Conservation (phyloP, 1,140 invertebrate genomes). For the Antheraea mylitta region DNA sequence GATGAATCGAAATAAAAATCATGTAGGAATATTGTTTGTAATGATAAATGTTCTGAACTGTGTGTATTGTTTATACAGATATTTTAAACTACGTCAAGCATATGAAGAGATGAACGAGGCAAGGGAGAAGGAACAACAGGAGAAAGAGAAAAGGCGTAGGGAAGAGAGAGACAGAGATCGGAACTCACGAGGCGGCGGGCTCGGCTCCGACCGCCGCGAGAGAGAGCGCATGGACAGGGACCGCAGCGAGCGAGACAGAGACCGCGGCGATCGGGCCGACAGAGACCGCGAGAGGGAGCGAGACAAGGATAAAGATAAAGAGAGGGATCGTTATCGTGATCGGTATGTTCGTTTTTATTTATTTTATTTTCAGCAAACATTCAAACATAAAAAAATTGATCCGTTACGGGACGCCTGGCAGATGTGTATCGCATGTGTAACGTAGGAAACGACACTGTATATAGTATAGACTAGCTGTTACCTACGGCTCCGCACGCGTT, state of each 20-base stretch:
- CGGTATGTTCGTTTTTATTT: neutral
- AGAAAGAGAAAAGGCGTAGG: slow-evolving; percentile 82
- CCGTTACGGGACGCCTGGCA: too few relatives aligned
- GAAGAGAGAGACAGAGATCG: slow-evolving; percentile 80
- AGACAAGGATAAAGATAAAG: slow-evolving; percentile 62
- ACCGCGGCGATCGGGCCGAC: slow-evolving; percentile 47
- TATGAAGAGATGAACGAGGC: slow-evolving; percentile 82
- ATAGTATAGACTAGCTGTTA: too few relatives aligned
- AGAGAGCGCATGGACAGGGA: slow-evolving; percentile 65
- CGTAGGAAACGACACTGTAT: too few relatives aligned
- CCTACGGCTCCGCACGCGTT: too few relatives aligned
- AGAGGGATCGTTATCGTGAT: slow-evolving; percentile 28
- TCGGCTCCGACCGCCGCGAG: slow-evolving; percentile 64
- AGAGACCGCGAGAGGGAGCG: slow-evolving; percentile 37
- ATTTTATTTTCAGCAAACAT: too few relatives aligned
- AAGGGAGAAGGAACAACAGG: slow-evolving; percentile 83
- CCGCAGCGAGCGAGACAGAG: slow-evolving; percentile 60
- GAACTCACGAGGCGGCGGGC: slow-evolving; percentile 65
- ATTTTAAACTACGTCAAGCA: slow-evolving; percentile 82
- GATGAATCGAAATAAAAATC: too few relatives aligned
- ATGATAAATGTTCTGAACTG: neutral
- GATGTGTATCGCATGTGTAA: too few relatives aligned
- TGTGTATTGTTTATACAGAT: slow-evolving; percentile 50
- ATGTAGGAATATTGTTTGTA: too few relatives aligned
- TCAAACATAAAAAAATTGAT: too few relatives aligned